A percentile compares a stretch with the other conserved stretches of the same genome.
Evolutionary conservation across 1,140 invertebrate species (phyloP).

Genomic region (Pseudoatta argentina): DNA sequence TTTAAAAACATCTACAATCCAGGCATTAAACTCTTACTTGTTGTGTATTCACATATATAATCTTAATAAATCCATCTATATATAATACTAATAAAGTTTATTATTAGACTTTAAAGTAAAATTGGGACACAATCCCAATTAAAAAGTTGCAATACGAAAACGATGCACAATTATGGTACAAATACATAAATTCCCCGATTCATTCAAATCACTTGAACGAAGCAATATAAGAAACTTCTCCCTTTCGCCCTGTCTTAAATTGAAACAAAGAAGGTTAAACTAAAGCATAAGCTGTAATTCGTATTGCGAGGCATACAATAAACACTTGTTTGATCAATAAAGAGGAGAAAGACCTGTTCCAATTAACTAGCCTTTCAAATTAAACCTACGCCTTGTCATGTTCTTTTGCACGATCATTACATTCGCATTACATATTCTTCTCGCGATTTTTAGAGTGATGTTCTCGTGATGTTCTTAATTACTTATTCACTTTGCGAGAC

Average conservation of each 20-base stretch:
- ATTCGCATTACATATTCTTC: background rate
- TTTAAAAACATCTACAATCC: no score
- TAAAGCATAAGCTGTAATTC: background rate
- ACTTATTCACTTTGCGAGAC: background rate
- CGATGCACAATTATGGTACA: background rate
- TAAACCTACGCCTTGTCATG: background rate
- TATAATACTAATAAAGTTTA: no score
- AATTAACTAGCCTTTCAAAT: background rate
- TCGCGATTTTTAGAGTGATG: background rate
- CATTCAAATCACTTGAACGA: background rate
- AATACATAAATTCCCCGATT: background rate
- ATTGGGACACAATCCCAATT: background rate
- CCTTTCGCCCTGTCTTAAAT: background rate
- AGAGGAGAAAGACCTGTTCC: background rate
- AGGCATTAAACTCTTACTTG: no score
- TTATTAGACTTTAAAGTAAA: background rate
- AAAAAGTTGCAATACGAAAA: background rate
- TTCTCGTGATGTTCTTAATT: background rate
- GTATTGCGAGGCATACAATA: background rate
- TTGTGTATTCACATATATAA: no score
- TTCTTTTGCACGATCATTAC: background rate
- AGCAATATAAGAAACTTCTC: background rate
- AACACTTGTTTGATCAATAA: conserved; percentile 3
- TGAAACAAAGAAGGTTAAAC: background rate
- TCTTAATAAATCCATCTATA: no score